Percentiles rank a stretch among this genome's conserved stretches.
These are phyloP conservation scores for Cryptus armator DNA, from an alignment of 2,888 invertebrate genomes.

Conservation along the genomic window DNA sequence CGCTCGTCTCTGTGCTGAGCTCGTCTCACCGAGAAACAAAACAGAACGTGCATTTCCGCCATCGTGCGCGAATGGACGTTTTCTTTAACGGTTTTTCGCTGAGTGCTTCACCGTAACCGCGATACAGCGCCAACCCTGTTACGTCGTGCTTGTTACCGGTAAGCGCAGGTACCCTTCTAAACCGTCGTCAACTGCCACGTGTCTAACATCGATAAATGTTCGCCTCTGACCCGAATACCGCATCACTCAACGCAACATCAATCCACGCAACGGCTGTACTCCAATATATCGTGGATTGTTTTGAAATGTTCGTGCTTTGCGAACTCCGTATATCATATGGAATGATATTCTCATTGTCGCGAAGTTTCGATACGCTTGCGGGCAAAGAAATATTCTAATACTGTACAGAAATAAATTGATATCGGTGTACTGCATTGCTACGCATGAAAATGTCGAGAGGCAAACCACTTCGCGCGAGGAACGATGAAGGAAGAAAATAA, in stretches of 20 bases:
- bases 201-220: constrained; percentile 17
- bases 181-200: neutral
- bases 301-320: neutral
- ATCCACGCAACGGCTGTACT: neutral
- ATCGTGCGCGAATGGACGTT: constrained; percentile 1
- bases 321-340: neutral
- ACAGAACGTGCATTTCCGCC: neutral
- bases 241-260: neutral
- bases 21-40: neutral
- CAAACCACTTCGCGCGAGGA: neutral
- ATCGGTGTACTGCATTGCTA: neutral
- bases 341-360: neutral
- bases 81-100: constrained; percentile 4
- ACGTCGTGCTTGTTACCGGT: constrained; percentile 2
- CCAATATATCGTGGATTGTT: neutral
- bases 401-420: neutral
- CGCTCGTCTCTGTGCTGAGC: neutral
- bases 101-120: neutral
- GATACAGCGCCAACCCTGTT: neutral
- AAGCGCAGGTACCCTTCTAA: neutral
- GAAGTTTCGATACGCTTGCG: neutral
- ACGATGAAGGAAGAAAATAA: neutral
- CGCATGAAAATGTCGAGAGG: neutral
- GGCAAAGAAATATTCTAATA: neutral
- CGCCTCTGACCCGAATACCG: neutral